Conservation (phyloP, 2,113 vertebrate genomes). For the Phalacrocorax brasilianus region DNA sequence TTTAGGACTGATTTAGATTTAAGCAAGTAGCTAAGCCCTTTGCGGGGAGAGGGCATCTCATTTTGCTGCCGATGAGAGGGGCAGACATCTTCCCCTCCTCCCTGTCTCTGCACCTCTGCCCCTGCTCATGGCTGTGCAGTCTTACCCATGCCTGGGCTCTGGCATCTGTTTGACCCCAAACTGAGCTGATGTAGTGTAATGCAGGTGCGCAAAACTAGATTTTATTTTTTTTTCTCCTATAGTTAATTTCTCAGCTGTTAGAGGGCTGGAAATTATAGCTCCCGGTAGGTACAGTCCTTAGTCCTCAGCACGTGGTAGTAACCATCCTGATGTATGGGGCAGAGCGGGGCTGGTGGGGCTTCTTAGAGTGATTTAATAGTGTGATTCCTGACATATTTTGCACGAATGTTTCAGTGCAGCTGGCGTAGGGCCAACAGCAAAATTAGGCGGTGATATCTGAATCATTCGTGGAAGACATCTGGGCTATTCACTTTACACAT, state of each 20-base stretch:
- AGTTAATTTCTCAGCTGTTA: background rate
- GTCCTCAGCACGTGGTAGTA: rapidly evolving
- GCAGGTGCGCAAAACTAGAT: background rate
- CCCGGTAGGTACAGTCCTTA: background rate
- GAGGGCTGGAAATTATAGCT: background rate
- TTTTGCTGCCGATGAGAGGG: background rate
- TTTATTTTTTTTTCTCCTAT: no score
- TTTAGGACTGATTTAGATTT: background rate
- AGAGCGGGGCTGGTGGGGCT: background rate
- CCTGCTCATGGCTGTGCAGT: background rate
- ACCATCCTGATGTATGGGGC: background rate
- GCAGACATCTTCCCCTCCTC: background rate
- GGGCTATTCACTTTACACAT: background rate
- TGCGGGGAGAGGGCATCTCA: background rate
- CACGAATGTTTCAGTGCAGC: background rate
- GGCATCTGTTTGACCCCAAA: background rate
- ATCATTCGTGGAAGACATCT: background rate
- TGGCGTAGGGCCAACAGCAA: background rate
- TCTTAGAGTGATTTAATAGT: background rate
- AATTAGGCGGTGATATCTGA: background rate
- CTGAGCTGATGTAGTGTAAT: background rate
- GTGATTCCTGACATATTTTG: background rate
- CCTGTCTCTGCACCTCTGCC: background rate
- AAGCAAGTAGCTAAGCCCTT: background rate
- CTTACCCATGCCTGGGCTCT: background rate